Evolutionary conservation across 1,140 invertebrate species (phyloP).

Genomic region (Pseudomyrmex pallidus): DNA sequence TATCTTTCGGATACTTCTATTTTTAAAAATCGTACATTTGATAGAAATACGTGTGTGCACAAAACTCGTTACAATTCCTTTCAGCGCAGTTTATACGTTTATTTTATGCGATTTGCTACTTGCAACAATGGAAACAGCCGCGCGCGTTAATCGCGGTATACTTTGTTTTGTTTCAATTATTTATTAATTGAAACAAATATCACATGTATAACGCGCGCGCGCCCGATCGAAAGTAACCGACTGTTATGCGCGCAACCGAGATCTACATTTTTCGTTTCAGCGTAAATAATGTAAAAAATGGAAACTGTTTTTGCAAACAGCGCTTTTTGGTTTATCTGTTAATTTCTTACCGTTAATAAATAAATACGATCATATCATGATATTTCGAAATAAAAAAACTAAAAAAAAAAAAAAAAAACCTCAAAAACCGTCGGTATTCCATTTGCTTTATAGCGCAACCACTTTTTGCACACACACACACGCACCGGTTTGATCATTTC

Average conservation of each 20-base stretch:
- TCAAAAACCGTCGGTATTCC: not conserved
- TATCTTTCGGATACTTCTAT: not conserved
- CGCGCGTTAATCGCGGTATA: slow-evolving; percentile 37
- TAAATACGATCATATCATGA: not conserved
- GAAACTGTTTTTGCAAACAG: slow-evolving; percentile 17
- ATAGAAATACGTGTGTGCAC: not conserved
- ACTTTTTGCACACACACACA: not conserved
- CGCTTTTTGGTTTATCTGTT: slow-evolving; percentile 13
- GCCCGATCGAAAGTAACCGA: slow-evolving; percentile 25
- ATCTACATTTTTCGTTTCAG: not conserved
- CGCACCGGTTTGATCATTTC: not conserved
- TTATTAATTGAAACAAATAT: slow-evolving; percentile 58
- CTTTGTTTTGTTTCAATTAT: slow-evolving; percentile 56
- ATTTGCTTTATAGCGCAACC: not conserved
- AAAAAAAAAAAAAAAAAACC: not conserved
- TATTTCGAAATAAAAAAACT: not conserved
- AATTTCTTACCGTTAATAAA: slow-evolving; percentile 13
- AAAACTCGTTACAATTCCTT: slow-evolving; percentile 9
- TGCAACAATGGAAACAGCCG: slow-evolving; percentile 17
- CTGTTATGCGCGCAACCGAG: not conserved
- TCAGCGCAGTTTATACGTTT: slow-evolving; percentile 5
- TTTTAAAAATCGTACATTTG: slow-evolving; percentile 26
- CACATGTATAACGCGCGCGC: too few species aligned
- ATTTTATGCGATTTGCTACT: slow-evolving; percentile 8
- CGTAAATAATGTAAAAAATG: slow-evolving; percentile 47